These are phyloP conservation scores for Hydrotaea diabolus DNA, from an alignment of 2,888 invertebrate genomes.

Conservation along the genomic window DNA sequence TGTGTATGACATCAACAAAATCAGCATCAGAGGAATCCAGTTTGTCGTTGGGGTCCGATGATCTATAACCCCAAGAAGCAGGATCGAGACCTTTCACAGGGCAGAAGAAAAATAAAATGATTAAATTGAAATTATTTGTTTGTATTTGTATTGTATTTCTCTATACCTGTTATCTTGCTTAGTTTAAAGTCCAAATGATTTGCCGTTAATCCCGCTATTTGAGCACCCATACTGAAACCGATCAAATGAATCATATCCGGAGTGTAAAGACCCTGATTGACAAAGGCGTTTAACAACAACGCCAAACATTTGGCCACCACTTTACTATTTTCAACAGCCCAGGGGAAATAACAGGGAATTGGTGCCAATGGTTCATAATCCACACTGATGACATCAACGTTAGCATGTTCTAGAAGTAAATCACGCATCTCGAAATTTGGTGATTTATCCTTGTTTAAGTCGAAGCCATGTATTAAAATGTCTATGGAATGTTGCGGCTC, in stretches of 20 bases:
- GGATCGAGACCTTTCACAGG: conserved; percentile 84
- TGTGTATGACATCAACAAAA: conserved; percentile 85
- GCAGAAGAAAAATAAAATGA: not conserved
- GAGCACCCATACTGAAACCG: conserved; percentile 86
- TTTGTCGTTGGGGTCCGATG: conserved; percentile 80
- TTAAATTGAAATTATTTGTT: not conserved
- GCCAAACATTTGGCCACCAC: conserved; percentile 84
- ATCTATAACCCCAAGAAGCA: conserved; percentile 84
- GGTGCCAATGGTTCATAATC: conserved; percentile 84
- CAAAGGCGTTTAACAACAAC: conserved; percentile 82
- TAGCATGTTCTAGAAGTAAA: conserved; percentile 82
- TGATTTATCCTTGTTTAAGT: conserved; percentile 82
- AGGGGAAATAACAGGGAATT: conserved; percentile 83
- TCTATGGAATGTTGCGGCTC: conserved; percentile 81
- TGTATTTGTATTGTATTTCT: too few relatives aligned
- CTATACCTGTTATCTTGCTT: conserved; percentile 82
- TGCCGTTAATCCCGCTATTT: conserved; percentile 82
- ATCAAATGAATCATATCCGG: conserved; percentile 83
- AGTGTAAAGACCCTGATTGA: conserved; percentile 79
- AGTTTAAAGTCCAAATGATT: conserved; percentile 81
- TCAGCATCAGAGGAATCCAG: conserved; percentile 83
- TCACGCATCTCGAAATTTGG: conserved; percentile 84
- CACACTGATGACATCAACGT: conserved; percentile 84
- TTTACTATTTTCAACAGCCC: conserved; percentile 83
- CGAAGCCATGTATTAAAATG: conserved; percentile 85